A percentile compares a stretch with the other conserved stretches of the same genome.
These are phyloP conservation scores for Xanthostigma xanthostigma DNA, from an alignment of 2,888 invertebrate species.

Conservation along the genomic window DNA sequence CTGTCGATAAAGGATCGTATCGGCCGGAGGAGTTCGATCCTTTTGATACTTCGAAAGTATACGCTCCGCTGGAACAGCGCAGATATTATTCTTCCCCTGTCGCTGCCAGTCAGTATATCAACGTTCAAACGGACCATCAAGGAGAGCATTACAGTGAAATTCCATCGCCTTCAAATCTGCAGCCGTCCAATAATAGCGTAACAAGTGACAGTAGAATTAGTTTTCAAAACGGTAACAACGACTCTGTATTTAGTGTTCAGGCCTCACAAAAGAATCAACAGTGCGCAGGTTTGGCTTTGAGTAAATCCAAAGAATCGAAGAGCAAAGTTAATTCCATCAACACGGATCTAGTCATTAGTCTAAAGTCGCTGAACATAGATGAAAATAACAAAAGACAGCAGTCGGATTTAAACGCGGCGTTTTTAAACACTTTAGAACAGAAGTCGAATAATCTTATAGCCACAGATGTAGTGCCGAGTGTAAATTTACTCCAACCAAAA, in stretches of 20 bases:
- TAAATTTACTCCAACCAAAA: not conserved
- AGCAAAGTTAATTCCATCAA: not conserved
- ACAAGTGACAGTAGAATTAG: no score
- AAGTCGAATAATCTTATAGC: no score
- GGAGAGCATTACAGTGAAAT: conserved; percentile 23
- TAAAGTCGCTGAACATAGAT: no score
- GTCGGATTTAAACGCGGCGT: no score
- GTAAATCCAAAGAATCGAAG: no score
- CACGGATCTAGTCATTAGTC: not conserved
- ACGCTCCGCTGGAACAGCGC: conserved; percentile 15
- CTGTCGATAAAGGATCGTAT: conserved; percentile 15
- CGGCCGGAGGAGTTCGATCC: conserved; percentile 32
- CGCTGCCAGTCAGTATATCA: conserved; percentile 15
- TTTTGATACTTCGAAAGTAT: conserved; percentile 44
- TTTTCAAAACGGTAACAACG: no score
- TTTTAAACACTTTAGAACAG: no score
- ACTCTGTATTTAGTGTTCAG: no score
- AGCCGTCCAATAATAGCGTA: not conserved
- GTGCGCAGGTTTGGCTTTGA: no score
- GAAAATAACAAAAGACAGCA: no score
- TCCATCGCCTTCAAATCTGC: conserved; percentile 9
- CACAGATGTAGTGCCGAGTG: no score
- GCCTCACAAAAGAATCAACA: no score
- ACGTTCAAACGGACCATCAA: conserved; percentile 13
- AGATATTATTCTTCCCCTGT: conserved; percentile 29